A percentile compares a stretch with the other conserved stretches of the same genome.
phyloP scores from a whole-genome alignment of 2,797 vertebrate species.

The Manis crassicaudata region DNA sequence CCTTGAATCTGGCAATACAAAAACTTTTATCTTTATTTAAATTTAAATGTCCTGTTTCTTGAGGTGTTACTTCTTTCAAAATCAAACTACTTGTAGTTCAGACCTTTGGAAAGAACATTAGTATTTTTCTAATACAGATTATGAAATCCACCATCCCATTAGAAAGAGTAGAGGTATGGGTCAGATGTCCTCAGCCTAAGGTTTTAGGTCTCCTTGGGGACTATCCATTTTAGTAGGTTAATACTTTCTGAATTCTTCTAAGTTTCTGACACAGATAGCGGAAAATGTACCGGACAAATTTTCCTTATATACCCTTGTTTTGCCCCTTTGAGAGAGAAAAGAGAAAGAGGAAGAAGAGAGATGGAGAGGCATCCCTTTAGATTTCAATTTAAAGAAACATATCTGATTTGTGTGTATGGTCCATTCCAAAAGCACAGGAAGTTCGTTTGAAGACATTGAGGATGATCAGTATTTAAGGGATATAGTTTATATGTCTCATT shows the following conservation, averaged over 20 bases:
- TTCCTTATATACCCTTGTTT: conserved; percentile 16
- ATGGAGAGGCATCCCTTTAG: neutral
- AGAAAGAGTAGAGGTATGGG: neutral
- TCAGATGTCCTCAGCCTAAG: neutral
- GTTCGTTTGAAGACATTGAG: neutral
- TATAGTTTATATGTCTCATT: neutral
- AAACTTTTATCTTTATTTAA: neutral
- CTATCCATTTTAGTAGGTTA: neutral
- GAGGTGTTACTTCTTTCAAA: neutral
- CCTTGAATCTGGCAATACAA: neutral
- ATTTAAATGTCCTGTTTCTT: neutral
- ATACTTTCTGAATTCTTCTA: neutral
- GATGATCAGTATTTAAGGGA: neutral
- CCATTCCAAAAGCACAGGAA: neutral
- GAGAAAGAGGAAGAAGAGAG: neutral
- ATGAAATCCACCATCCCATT: neutral
- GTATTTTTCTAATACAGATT: neutral
- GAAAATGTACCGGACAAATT: neutral
- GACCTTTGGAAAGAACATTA: neutral
- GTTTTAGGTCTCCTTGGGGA: neutral
- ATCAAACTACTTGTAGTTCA: conserved; percentile 4
- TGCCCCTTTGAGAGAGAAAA: neutral
- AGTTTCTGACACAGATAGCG: neutral
- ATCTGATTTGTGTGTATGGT: neutral
- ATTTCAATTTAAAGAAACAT: neutral